A percentile compares a stretch with the other conserved stretches of the same genome.
These are phyloP conservation scores for Phalacrocorax pelagicus DNA, from an alignment of 2,113 vertebrate species.

Conservation along the genomic window DNA sequence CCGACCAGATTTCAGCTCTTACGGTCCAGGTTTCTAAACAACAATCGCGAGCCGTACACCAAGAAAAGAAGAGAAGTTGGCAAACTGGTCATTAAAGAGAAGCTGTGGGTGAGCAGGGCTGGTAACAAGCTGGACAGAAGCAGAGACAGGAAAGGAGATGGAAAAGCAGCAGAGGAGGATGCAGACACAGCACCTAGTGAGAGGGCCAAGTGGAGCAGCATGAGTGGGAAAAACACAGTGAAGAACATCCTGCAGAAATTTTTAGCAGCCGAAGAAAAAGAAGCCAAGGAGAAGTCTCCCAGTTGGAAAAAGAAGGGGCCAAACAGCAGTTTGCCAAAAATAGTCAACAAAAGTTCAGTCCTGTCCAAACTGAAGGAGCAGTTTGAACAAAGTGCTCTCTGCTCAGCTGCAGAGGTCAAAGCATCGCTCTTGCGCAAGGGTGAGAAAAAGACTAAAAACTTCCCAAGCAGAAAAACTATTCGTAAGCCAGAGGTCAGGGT, in stretches of 20 bases:
- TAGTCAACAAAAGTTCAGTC: constrained; percentile 62
- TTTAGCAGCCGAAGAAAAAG: constrained; percentile 78
- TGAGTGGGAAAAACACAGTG: constrained; percentile 70
- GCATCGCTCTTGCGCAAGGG: not conserved
- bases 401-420: constrained; percentile 55
- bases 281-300: constrained; percentile 35
- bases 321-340: constrained; percentile 37
- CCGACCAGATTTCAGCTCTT: constrained; percentile 88
- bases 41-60: constrained; percentile 73
- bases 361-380: constrained; percentile 78
- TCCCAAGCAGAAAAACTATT: constrained; percentile 3
- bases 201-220: constrained; percentile 19
- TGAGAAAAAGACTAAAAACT: constrained; percentile 15
- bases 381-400: constrained; percentile 78
- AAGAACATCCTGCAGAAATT: constrained; percentile 84
- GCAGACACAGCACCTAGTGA: not conserved
- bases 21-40: constrained; percentile 84
- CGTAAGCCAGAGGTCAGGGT: constrained; percentile 55
- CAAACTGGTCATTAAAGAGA: constrained; percentile 75
- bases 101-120: constrained; percentile 15
- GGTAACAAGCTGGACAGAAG: constrained; percentile 64
- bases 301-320: not conserved
- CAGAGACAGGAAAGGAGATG: constrained; percentile 14
- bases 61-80: constrained; percentile 85
- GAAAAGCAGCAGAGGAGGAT: not conserved